Evolutionary conservation across 1,140 invertebrate genomes (phyloP), one percentile per base, ranked within the genome.

Genomic region (Sipha flava): DNA sequence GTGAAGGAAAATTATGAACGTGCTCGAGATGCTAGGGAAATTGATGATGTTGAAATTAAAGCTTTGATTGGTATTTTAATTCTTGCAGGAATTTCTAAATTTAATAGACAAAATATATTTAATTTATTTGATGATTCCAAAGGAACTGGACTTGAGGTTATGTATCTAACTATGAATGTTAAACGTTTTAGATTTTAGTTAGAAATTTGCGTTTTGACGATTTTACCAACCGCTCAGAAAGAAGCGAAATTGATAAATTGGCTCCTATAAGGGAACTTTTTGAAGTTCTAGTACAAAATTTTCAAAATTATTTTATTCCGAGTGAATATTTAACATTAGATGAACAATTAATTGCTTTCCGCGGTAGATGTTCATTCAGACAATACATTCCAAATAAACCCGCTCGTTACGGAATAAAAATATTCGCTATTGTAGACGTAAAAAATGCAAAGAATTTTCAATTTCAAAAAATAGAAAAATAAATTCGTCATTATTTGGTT

Each of bases 391-490:
- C 57, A 5, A 62, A 9, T 62, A 62, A 62, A 62, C 84, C 84
- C 84, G 82, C 81, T 29, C 85, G 85, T 82, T 88, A 87, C 83
- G 87, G 85, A 23, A 84, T 87, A 64, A 87, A 88, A 83, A 82
- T 86, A 79, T 85, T 83, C 81, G 81, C 81, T 66, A 77, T 85
- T 29, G 81, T 80, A 79, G 83, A 85, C 83, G 81, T 81, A 31
- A 80, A 82, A 82, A 85, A 80, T 80, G 82, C 80, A 29, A 45
- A 45, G 4, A 72, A 45, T 72, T 72, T 47, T 83, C 83, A 80
- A 16, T 81, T 43, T 49, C 79, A 26, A 79, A 73, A 68, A 34
- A 77, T n/a, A 40, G 21, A n/a, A 10, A 29, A 29, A 59, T 79
- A 49, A 45, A 47, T 45, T 64, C 72, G 3, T 79, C 80, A 26